Evolutionary conservation across 1,140 invertebrate species (phyloP).

Genomic region (Bilobella aurantiaca): DNA sequence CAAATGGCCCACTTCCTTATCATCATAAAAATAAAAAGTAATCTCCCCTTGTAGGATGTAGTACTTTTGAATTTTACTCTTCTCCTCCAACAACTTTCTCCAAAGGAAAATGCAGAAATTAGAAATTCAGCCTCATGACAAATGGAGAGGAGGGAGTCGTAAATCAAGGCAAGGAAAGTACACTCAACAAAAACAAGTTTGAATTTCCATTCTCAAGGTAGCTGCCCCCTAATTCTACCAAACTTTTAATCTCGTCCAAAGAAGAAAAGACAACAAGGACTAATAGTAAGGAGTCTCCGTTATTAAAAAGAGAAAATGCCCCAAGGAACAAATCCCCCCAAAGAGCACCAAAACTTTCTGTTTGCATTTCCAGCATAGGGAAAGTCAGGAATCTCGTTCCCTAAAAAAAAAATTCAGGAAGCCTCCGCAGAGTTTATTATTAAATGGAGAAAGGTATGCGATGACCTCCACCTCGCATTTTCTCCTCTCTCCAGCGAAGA

Average conservation of each 20-base stretch:
- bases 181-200: background rate
- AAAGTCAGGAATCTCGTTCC: too few species aligned
- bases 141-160: background rate
- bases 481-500: background rate
- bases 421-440: background rate
- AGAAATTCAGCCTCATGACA: slow-evolving; percentile 15
- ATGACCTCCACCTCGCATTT: background rate
- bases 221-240: too few species aligned
- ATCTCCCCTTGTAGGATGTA: slow-evolving; percentile 2
- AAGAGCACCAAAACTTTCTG: background rate
- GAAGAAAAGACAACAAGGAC: background rate
- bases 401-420: background rate
- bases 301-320: slow-evolving; percentile 4
- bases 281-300: background rate
- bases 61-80: background rate
- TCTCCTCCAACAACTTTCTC: too few species aligned
- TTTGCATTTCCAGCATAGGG: too few species aligned
- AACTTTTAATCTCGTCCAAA: background rate
- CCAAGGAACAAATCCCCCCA: background rate
- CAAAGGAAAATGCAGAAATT: slow-evolving; percentile 13
- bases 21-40: slow-evolving; percentile 4
- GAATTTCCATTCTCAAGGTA: too few species aligned
- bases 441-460: background rate
- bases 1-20: background rate
- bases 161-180: slow-evolving; percentile 3